Base-by-base conservation (phyloP, 1,140 invertebrate genomes). In the Meloidogyne exigua region DNA sequence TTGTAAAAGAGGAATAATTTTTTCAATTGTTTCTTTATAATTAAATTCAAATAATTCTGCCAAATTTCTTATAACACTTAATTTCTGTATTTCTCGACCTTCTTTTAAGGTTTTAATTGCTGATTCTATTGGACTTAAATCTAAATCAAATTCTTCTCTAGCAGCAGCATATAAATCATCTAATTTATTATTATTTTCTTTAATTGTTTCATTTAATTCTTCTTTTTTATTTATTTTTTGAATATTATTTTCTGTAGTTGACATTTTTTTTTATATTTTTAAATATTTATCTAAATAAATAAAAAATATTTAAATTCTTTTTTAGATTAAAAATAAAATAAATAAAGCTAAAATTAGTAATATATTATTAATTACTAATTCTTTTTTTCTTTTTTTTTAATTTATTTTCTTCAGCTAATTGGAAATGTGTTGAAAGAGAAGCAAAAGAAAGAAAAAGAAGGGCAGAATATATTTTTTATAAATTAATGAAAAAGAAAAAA, bases 51-150 rank as follows among this genome's bases (percentile, higher is more conserved):
- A 62, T 49, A 79, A 57, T 49, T 79, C 77, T 15, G 32, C 78
- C n/a, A 79, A 36, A 70, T 79, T 79, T 28, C 77, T 63, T 28
- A 79, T 49, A 32, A 68, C 63, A 23, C 71, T 49, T 49, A 79
- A 28, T 65, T 80, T 79, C 32, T 79, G 77, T 9, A 79, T 79
- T 44, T 79, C 77, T 44, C 78, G 63, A 15, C 77, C 77, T 5
- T 78, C 65, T 32, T 71, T 78, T 26, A 79, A 49, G 36, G 77
- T 80, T 65, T 79, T 79, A 25, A 79, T 32, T 25, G 77, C 77
- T 12, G 76, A 68, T 15, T 79, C 77, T 28, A 69, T 21, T 18
- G 78, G 66, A 25, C 68, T 69, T 49, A 75, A 68, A 26, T 42
- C 42, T 67, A 79, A 49, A 26, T 79, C 78, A 49, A 79, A 79